Evolutionary conservation across 2,113 vertebrate genomes (phyloP).

Genomic region (Scytalopus superciliaris): DNA sequence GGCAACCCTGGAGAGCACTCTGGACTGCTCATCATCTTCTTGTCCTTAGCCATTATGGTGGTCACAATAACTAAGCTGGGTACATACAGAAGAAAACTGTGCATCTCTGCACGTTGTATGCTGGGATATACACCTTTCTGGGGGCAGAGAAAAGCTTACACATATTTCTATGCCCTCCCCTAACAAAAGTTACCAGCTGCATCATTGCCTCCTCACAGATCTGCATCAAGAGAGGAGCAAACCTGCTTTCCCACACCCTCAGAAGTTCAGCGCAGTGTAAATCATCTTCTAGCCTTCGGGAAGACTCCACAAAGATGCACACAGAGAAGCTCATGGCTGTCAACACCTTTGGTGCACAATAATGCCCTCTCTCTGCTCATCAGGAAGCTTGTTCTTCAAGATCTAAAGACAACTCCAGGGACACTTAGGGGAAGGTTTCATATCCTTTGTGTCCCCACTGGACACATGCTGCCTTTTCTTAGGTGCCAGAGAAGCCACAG

Average conservation of each 20-base stretch:
- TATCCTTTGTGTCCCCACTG: neutral
- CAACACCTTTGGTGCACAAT: rapidly evolving
- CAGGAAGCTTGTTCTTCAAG: neutral
- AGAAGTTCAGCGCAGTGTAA: neutral
- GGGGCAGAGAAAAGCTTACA: neutral
- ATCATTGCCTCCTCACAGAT: neutral
- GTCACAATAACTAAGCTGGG: neutral
- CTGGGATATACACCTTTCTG: neutral
- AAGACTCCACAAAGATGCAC: neutral
- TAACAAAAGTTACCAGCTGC: neutral
- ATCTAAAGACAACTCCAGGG: neutral
- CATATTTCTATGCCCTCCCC: neutral
- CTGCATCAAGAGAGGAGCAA: neutral
- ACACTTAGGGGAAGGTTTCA: neutral
- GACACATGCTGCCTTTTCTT: neutral
- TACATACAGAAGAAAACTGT: neutral
- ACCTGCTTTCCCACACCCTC: neutral
- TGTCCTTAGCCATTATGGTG: neutral
- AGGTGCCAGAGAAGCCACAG: neutral
- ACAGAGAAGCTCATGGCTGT: neutral
- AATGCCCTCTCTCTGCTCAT: neutral
- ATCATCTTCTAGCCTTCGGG: neutral
- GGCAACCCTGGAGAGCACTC: neutral
- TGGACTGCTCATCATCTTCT: neutral
- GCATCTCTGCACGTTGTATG: rapidly evolving